Evolutionary conservation across 2,113 vertebrate species (phyloP).

Genomic region (Dasyprocta punctata): DNA sequence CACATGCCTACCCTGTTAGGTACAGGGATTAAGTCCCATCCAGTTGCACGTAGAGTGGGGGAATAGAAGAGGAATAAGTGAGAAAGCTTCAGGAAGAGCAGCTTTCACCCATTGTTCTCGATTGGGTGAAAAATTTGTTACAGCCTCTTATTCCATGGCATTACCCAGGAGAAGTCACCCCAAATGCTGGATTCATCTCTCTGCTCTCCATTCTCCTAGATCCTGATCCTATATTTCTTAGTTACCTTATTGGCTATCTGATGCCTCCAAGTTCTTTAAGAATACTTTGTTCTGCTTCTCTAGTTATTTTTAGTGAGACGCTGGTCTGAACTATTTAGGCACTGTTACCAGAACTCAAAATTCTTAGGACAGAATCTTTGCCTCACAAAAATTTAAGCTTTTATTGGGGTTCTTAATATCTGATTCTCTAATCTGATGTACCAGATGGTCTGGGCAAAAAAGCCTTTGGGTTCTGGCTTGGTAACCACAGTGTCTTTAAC

Average conservation of each 20-base stretch:
- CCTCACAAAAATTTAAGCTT: background rate
- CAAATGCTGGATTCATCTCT: background rate
- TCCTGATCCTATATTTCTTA: background rate
- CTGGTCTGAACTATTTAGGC: background rate
- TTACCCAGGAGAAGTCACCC: background rate
- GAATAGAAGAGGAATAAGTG: background rate
- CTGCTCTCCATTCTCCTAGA: background rate
- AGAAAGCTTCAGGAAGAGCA: background rate
- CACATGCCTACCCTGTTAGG: background rate
- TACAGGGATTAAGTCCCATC: background rate
- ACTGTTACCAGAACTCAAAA: constrained; percentile 18
- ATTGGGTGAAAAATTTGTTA: background rate
- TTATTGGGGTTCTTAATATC: background rate
- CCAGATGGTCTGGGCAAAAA: background rate
- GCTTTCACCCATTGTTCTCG: background rate
- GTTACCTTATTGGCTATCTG: background rate
- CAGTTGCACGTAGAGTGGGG: background rate
- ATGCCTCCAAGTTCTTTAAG: background rate
- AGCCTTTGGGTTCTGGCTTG: background rate
- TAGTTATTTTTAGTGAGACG: background rate
- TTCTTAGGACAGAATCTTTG: background rate
- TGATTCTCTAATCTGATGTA: background rate
- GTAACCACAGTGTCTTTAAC: background rate
- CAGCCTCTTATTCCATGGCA: background rate
- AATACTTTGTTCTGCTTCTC: background rate